phyloP scores from a whole-genome alignment of 2,888 invertebrate species.

The Trachelus iudaicus region DNA sequence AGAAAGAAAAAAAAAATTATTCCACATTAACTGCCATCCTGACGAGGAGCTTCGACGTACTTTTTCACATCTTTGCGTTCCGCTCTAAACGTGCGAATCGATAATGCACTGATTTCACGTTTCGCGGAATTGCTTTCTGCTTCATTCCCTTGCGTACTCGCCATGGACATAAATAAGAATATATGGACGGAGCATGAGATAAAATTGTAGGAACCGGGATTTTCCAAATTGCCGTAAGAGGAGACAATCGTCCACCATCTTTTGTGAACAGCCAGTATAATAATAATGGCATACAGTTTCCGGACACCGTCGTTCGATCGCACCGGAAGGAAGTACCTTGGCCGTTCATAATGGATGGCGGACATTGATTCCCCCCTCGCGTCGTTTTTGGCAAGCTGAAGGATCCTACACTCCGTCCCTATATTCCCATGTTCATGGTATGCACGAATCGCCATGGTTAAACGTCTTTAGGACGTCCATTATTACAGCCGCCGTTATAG shows the following conservation, averaged over 20 bases:
- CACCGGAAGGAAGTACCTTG: neutral
- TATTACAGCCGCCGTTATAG: neutral
- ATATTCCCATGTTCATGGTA: neutral
- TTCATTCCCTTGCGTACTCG: neutral
- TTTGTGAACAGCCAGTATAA: neutral
- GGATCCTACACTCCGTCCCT: neutral
- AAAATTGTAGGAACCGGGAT: neutral
- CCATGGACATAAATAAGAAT: neutral
- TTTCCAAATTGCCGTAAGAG: neutral
- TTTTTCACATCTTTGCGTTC: neutral
- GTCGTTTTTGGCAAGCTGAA: neutral
- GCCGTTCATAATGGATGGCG: neutral
- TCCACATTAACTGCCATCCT: neutral
- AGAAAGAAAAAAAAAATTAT: slow-evolving; percentile 21
- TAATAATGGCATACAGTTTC: neutral
- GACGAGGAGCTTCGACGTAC: neutral
- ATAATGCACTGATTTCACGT: neutral
- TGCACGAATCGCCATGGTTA: neutral
- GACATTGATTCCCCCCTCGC: neutral
- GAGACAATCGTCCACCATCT: neutral
- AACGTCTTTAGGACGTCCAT: neutral
- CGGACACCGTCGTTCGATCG: neutral
- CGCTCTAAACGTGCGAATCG: neutral
- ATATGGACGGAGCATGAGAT: neutral
- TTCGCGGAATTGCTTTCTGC: neutral